phyloP scores from a whole-genome alignment of 2,888 invertebrate species.

The Margaritifera margaritifera region DNA sequence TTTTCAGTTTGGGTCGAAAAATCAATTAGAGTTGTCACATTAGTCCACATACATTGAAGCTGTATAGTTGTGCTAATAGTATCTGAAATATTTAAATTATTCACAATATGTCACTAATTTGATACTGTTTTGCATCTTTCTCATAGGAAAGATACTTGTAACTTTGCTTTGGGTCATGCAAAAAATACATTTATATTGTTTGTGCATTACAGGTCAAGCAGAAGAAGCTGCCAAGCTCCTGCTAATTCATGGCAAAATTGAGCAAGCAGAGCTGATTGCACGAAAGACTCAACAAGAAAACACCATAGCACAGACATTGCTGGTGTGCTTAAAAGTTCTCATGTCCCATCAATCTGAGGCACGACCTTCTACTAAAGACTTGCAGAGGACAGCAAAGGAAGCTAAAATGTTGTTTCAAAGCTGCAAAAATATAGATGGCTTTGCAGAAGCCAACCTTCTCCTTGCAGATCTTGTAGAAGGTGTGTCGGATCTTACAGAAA shows the following conservation, averaged over 20 bases:
- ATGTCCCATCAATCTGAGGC: slow-evolving; percentile 9
- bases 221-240: slow-evolving; percentile 42
- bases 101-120: too few relatives aligned
- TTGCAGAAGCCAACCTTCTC: slow-evolving; percentile 31
- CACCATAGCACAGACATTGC: slow-evolving; percentile 41
- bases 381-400: slow-evolving; percentile 24
- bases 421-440: slow-evolving; percentile 19
- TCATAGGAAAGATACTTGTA: too few relatives aligned
- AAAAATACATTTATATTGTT: not conserved
- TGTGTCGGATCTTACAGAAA: slow-evolving; percentile 8
- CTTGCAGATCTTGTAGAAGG: slow-evolving; percentile 25
- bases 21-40: too few relatives aligned
- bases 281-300: slow-evolving; percentile 32
- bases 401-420: slow-evolving; percentile 33
- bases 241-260: slow-evolving; percentile 36
- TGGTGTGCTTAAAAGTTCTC: slow-evolving; percentile 37
- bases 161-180: too few relatives aligned
- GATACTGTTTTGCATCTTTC: too few relatives aligned
- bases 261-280: slow-evolving; percentile 41
- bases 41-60: too few relatives aligned
- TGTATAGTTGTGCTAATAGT: too few relatives aligned
- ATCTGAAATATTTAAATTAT: too few relatives aligned
- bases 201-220: slow-evolving; percentile 33
- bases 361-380: not conserved
- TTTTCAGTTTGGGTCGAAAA: too few relatives aligned